Conservation (phyloP, 1,140 invertebrate species). For the Druon quercuslanigerum region DNA sequence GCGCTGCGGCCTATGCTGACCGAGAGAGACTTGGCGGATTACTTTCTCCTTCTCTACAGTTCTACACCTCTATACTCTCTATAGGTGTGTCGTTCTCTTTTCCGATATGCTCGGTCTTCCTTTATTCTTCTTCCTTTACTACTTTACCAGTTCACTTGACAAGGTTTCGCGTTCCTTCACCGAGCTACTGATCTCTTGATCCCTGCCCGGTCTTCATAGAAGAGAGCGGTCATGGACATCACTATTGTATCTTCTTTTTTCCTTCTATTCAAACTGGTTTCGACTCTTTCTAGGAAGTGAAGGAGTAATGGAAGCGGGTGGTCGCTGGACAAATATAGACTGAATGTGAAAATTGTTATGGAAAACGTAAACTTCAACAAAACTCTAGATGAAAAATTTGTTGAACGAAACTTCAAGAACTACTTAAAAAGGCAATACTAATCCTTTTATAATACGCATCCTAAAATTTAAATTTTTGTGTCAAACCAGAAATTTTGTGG, state of each 20-base stretch:
- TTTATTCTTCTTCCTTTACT: constrained; percentile 43
- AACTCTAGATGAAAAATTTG: no score
- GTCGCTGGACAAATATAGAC: background rate
- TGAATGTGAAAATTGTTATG: no score
- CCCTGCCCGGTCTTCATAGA: constrained; percentile 61
- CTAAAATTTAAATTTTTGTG: no score
- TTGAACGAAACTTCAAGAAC: no score
- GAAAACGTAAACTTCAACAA: no score
- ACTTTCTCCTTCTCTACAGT: constrained; percentile 26
- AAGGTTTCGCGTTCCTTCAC: constrained; percentile 57
- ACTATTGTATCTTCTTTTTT: constrained; percentile 34
- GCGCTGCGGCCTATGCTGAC: background rate
- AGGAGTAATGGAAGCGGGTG: no score
- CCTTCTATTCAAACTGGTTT: background rate
- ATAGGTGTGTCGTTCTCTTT: constrained; percentile 31
- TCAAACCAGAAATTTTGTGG: no score
- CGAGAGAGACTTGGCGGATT: background rate
- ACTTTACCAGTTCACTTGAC: background rate
- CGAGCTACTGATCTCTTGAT: constrained; percentile 72
- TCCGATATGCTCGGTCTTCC: constrained; percentile 37
- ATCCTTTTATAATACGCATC: no score
- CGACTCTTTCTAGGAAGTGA: background rate
- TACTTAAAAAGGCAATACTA: no score
- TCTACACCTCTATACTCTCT: constrained; percentile 9
- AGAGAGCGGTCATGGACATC: constrained; percentile 66